Evolutionary conservation across 2,797 vertebrate genomes (phyloP).

Genomic region (Poeciliopsis gracilis): DNA sequence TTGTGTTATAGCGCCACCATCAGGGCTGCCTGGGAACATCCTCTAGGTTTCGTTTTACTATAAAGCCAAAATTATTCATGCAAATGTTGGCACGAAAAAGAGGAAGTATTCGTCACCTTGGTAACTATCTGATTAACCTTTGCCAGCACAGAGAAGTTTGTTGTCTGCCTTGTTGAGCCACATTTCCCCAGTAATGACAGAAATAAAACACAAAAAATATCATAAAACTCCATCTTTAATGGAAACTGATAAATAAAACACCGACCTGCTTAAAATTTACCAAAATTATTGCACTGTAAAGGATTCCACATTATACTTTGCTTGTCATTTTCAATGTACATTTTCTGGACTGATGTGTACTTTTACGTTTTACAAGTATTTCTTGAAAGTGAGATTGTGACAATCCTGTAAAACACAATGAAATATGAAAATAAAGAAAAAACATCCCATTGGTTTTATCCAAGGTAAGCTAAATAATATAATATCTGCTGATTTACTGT

Average conservation of each 20-base stretch:
- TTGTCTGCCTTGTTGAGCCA: neutral
- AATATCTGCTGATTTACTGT: neutral
- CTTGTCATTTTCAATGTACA: no score
- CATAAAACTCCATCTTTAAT: neutral
- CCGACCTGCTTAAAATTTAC: no score
- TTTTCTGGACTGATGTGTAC: no score
- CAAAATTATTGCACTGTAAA: no score
- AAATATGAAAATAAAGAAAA: no score
- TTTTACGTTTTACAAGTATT: no score
- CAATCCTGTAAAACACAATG: no score
- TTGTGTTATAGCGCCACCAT: slow-evolving; percentile 30
- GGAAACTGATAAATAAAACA: no score
- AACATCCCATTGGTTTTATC: slow-evolving; percentile 18
- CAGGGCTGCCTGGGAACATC: fast-evolving
- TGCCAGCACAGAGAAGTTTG: neutral
- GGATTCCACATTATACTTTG: no score
- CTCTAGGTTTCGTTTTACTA: slow-evolving; percentile 7
- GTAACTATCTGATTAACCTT: neutral
- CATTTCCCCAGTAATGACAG: neutral
- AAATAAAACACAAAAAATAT: neutral
- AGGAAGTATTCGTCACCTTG: fast-evolving
- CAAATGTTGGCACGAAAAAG: neutral
- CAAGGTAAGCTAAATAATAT: slow-evolving; percentile 45
- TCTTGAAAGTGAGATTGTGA: no score
- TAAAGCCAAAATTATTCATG: neutral